Conservation (phyloP, 2,113 vertebrate species). For the Eulemur rufifrons region DNA sequence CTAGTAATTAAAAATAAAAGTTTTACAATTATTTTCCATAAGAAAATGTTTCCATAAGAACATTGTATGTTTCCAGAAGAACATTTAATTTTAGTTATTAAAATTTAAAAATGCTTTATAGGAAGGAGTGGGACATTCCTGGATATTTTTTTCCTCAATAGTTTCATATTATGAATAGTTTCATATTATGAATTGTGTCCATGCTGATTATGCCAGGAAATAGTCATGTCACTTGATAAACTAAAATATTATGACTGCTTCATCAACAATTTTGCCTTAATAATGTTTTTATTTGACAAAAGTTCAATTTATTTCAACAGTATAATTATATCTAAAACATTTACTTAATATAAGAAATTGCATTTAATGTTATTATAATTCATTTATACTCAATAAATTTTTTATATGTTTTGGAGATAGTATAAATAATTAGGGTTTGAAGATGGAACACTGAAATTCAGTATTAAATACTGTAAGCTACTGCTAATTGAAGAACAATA, state of each 20-base stretch:
- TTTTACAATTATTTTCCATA: constrained; percentile 29
- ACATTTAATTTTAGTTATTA: too few species aligned
- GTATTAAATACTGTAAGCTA: background rate
- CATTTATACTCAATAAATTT: background rate
- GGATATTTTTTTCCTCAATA: background rate
- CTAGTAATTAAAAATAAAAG: constrained; percentile 4
- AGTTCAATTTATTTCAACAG: background rate
- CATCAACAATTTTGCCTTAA: background rate
- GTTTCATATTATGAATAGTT: background rate
- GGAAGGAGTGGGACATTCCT: background rate
- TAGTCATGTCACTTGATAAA: background rate
- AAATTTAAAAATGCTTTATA: background rate
- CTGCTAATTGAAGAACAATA: background rate
- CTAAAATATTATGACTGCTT: background rate
- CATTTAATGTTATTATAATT: background rate
- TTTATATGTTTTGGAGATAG: background rate
- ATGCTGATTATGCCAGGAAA: background rate
- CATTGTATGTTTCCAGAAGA: background rate
- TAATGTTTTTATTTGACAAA: background rate
- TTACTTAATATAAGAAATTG: background rate
- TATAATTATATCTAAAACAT: background rate
- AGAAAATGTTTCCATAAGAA: background rate
- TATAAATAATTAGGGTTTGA: background rate
- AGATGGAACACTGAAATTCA: background rate
- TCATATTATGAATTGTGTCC: background rate